Conservation (phyloP, 2,797 vertebrate species). For the Protonibea diacanthus region DNA sequence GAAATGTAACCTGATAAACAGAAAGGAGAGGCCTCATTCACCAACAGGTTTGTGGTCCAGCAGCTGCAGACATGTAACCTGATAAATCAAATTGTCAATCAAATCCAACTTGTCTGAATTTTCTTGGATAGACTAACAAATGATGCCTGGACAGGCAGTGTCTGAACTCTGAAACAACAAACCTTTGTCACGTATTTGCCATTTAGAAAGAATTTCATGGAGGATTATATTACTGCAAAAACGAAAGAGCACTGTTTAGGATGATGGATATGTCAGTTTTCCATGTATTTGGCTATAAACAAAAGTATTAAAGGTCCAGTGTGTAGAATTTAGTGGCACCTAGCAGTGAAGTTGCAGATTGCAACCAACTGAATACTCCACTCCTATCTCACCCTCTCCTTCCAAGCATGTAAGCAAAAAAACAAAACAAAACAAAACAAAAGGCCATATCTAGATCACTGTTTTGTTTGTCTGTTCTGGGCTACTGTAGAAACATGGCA, state of each 20-base stretch:
- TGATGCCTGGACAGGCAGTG: too few species aligned
- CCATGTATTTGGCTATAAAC: not conserved
- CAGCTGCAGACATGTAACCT: not conserved
- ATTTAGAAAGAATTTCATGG: not conserved
- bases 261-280: not conserved
- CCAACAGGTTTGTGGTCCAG: not conserved
- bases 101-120: not conserved
- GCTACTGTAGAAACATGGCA: too few species aligned
- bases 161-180: constrained; percentile 12
- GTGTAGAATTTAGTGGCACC: too few species aligned
- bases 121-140: not conserved
- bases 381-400: too few species aligned
- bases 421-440: too few species aligned
- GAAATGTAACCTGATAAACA: constrained; percentile 17
- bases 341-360: too few species aligned
- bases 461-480: too few species aligned
- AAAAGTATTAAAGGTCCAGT: too few species aligned
- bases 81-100: not conserved
- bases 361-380: too few species aligned
- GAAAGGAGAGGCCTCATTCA: not conserved
- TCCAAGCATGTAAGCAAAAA: too few species aligned
- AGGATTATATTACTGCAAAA: not conserved
- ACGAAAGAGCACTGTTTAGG: not conserved
- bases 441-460: too few species aligned
- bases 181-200: not conserved